Evolutionary conservation across 1,140 invertebrate species (phyloP).

Genomic region (Musca vetustissima): DNA sequence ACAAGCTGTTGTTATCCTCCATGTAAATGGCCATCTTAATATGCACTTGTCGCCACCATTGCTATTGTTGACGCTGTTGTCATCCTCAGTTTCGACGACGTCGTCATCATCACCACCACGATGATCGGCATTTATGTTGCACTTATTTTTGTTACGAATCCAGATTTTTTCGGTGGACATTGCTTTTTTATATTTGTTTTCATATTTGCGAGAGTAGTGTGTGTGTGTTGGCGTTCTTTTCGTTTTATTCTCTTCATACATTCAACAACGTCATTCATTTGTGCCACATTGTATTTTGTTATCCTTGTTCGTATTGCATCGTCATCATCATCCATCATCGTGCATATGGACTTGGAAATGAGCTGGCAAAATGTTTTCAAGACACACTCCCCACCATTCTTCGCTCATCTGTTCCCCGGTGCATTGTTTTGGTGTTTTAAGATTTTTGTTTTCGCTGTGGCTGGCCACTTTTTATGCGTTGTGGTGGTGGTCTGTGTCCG

Average conservation of each 20-base stretch:
- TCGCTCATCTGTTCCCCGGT: background rate
- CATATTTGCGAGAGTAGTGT: background rate
- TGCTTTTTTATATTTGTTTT: background rate
- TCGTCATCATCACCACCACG: too few relatives aligned
- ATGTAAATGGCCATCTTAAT: conserved; percentile 24
- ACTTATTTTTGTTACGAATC: conserved; percentile 1
- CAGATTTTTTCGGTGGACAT: background rate
- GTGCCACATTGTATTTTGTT: too few relatives aligned
- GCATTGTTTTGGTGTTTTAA: conserved; percentile 22
- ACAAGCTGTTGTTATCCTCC: conserved; percentile 24
- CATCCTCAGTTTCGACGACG: background rate
- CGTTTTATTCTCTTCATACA: background rate
- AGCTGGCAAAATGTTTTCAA: too few relatives aligned
- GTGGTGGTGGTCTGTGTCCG: background rate
- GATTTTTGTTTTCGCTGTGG: conserved; percentile 1
- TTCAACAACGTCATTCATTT: too few relatives aligned
- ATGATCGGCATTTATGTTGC: conserved; percentile 4
- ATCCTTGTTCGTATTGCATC: background rate
- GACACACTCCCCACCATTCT: too few relatives aligned
- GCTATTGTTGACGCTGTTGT: background rate
- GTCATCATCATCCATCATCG: background rate
- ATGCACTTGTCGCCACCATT: conserved; percentile 15
- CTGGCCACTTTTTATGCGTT: conserved; percentile 7
- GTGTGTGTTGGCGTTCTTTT: background rate
- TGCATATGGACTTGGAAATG: background rate